Evolutionary conservation across 2,888 invertebrate species (phyloP).

Genomic region (Ennomos erosarius): DNA sequence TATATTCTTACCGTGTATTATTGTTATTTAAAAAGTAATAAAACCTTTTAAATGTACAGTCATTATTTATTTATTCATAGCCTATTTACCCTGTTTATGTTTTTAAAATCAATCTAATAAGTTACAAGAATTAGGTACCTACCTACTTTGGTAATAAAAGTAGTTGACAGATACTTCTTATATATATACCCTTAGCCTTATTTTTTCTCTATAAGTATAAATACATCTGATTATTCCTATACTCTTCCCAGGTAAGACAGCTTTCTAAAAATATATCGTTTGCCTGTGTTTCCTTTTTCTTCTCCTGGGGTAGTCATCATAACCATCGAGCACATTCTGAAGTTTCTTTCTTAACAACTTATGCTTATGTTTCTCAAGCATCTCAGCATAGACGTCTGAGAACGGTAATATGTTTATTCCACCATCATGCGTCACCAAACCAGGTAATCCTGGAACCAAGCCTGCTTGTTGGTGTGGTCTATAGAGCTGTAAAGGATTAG

Average conservation of each 20-base stretch:
- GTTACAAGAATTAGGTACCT: too few species aligned
- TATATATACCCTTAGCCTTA: too few species aligned
- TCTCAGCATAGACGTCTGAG: constrained; percentile 69
- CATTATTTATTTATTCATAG: too few species aligned
- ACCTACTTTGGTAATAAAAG: too few species aligned
- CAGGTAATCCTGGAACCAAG: constrained; percentile 68
- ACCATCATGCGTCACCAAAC: constrained; percentile 63
- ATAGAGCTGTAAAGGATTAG: constrained; percentile 20
- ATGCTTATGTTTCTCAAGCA: constrained; percentile 66
- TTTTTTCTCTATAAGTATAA: background rate
- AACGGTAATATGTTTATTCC: constrained; percentile 76
- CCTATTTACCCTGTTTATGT: too few species aligned
- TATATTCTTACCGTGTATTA: constrained; percentile 18
- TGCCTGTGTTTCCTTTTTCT: constrained; percentile 8
- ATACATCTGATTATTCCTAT: background rate
- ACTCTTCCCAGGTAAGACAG: too few species aligned
- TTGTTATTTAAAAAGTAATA: constrained; percentile 27
- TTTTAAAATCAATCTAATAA: too few species aligned
- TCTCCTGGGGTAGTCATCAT: constrained; percentile 43
- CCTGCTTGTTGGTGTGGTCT: constrained; percentile 44
- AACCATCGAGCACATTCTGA: constrained; percentile 52
- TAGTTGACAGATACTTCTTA: too few species aligned
- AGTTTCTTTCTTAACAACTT: constrained; percentile 60
- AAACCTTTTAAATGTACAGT: constrained; percentile 18
- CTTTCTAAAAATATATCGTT: constrained; percentile 1